A percentile compares a stretch with the other conserved stretches of the same genome.
phyloP scores from a whole-genome alignment of 1,140 invertebrate genomes.

The Bombus superbus region DNA sequence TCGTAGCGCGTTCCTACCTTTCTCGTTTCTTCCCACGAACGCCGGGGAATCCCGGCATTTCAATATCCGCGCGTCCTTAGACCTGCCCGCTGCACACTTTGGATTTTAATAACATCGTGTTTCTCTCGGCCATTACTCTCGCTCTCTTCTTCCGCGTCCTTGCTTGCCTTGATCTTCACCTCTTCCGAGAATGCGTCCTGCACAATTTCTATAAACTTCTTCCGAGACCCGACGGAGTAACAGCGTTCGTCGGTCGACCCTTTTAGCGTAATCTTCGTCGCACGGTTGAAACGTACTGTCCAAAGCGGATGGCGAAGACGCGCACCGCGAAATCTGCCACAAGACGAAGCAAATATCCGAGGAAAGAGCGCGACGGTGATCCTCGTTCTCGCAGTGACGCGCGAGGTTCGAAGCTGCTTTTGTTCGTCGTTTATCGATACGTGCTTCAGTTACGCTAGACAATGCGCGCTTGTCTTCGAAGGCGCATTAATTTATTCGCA shows the following conservation, averaged over 20 bases:
- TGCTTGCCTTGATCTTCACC: not conserved
- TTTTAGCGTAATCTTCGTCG: not conserved
- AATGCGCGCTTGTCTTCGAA: not conserved
- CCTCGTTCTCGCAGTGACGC: too few species aligned
- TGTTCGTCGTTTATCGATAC: not conserved
- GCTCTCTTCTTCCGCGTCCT: not conserved
- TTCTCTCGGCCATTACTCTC: slow-evolving; percentile 29
- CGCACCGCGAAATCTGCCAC: too few species aligned
- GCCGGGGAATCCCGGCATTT: slow-evolving; percentile 38
- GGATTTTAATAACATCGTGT: slow-evolving; percentile 58
- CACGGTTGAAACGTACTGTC: not conserved
- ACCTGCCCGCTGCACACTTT: slow-evolving; percentile 7
- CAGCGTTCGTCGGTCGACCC: not conserved
- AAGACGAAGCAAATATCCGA: not conserved
- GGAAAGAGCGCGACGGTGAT: not conserved
- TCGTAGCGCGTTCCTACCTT: slow-evolving; percentile 21
- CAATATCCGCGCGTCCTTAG: slow-evolving; percentile 40
- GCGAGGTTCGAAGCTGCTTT: not conserved
- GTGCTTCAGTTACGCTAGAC: not conserved
- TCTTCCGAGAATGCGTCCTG: too few species aligned
- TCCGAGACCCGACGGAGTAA: not conserved
- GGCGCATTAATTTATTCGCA: not conserved
- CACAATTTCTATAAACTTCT: slow-evolving; percentile 10
- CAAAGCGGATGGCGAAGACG: not conserved
- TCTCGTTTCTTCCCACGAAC: not conserved